These are phyloP conservation scores for Rhinoraja longicauda DNA, from an alignment of 2,797 vertebrate species.

Conservation along the genomic window DNA sequence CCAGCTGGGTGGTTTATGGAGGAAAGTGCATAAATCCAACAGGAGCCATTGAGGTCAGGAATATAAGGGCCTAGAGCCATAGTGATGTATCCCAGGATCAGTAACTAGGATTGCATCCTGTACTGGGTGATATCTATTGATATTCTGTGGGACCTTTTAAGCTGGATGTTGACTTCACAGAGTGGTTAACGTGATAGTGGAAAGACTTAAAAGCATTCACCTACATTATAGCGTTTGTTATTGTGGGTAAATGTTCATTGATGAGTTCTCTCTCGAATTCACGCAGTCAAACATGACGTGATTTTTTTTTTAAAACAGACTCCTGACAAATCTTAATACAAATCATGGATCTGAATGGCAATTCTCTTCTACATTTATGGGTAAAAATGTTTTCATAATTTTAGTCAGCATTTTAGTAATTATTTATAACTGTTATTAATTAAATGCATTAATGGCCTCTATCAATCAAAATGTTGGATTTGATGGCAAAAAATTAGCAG, in stretches of 20 bases:
- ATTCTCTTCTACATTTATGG: background rate
- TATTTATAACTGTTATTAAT: slow-evolving; percentile 34
- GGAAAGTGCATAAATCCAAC: background rate
- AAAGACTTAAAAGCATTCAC: background rate
- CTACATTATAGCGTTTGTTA: background rate
- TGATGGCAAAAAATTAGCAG: slow-evolving; percentile 35
- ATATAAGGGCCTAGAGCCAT: background rate
- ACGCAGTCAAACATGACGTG: background rate
- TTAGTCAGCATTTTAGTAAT: slow-evolving; percentile 9
- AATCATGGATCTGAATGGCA: background rate
- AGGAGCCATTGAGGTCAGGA: background rate
- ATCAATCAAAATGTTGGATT: slow-evolving; percentile 34
- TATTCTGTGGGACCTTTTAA: background rate
- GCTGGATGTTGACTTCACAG: background rate
- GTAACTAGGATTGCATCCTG: background rate
- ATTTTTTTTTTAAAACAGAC: background rate
- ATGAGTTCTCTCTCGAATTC: background rate
- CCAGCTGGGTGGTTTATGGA: background rate
- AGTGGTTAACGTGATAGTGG: background rate
- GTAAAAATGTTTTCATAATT: background rate
- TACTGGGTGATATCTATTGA: background rate
- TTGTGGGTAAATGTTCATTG: background rate
- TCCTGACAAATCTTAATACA: background rate
- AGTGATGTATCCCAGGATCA: background rate
- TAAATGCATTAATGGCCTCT: slow-evolving; percentile 26